Base-by-base conservation (phyloP, 1,140 invertebrate genomes). In the Dendroctonus valens region DNA sequence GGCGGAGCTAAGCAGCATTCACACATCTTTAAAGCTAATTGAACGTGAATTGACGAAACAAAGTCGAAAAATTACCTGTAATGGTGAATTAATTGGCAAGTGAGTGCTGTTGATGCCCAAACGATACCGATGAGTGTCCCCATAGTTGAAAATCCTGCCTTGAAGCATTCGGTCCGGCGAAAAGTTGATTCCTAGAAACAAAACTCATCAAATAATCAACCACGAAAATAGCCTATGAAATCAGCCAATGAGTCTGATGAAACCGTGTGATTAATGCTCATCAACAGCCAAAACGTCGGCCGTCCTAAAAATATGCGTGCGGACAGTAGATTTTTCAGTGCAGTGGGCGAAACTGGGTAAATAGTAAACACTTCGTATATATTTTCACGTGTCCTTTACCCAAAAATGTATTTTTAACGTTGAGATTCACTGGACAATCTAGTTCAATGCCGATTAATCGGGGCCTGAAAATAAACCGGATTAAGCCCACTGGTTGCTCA, bases 121-220 rank as follows among this genome's bases (percentile, higher is more conserved):
- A 7, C 94, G 84, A 78, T 96, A 89, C 62, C 92, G 84, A 67
- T 95, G 93, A 6, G 94, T 93, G 76, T 97, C 94, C 9, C 85
- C 84, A 76, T 97, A 97, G 11, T 92, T 86, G 72, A 95, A 93
- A 3, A 95, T 81, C 66, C 94, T 86, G 40, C 90, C 92, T 81
- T 92, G 90, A 59, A 96, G 82, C 86, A 96, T 89, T 80, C 93
- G 94, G 74, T 96, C 94, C 2, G 91, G 91, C 41, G 87, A 90
- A 12, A 90, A 84, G 68, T 90, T 84, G 70, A 97, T 91, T 57
- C 94, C 87, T 69, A 48, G 8, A 62, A 67, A 26, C 12, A 59
- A 41, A 62, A 11, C 12, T 52, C 26, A 26, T 26, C 26, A 3
- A 26, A 26, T 26, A 26, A 26, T 26, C 26, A 26, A 26, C 26